Evolutionary conservation across 2,888 invertebrate species (phyloP), one percentile per base, ranked within the genome.

Genomic region (Andrena hattorfiana): DNA sequence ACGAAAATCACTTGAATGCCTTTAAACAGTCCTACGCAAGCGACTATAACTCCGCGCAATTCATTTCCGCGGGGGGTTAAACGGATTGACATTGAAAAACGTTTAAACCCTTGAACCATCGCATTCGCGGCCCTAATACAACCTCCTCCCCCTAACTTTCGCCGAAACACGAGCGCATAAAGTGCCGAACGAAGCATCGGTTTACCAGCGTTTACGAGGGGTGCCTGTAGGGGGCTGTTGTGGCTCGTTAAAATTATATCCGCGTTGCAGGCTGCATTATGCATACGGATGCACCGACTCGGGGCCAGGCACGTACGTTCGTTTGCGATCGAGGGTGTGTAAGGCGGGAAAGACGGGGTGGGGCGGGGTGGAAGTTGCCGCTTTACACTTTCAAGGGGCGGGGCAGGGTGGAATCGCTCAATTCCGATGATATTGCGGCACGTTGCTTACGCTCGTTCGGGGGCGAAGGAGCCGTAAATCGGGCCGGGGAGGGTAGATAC

Each of bases 201-300:
- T 83, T 87, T 81, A 77, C 69, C 76, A 72, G 63, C 75, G 63
- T 66, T 86, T 77, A 84, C 68, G 66, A 82, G 77, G 35, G 49
- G 62, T 42, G 42, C 28, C 6, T 20, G 20, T n/a, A 7, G 77
- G 35, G 64, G 42, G 4, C 16, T 78, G 49, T 59, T 59, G 83
- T 48, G 71, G 71, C 80, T 90, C 91, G 90, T 92, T 92, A 93
- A 92, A 91, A 91, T 91, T 90, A 89, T 90, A 89, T 87, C 84
- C 64, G 13, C 83, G 73, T 67, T 74, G 67, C 85, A 62, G 71
- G 63, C 35, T 59, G 87, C 86, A 88, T 89, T 87, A 92, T 91
- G 90, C 90, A 90, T 89, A 89, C 88, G 81, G 83, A 86, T 85
- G 81, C 77, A 56, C 42, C 69, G 68, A n/a, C 13, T 8, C 16